phyloP scores from a whole-genome alignment of 2,888 invertebrate species.

The Diplazon laetatorius region DNA sequence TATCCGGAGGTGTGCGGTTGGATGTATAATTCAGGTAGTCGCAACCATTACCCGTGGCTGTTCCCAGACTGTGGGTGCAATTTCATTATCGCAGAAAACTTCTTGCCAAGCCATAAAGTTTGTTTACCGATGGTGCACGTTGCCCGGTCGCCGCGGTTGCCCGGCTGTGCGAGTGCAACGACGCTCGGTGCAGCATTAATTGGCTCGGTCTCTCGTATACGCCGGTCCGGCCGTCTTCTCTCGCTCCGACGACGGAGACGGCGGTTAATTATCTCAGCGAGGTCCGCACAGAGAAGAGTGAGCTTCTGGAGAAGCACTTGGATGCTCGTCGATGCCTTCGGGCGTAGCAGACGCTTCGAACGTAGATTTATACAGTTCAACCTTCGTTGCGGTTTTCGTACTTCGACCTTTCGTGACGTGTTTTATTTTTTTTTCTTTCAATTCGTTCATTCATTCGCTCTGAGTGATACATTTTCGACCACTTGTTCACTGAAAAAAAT shows the following conservation, averaged over 20 bases:
- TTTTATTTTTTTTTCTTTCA: constrained; percentile 7
- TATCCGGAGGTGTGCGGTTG: background rate
- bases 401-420: constrained; percentile 12
- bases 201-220: constrained; percentile 45
- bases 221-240: constrained; percentile 11
- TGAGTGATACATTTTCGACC: too few relatives aligned
- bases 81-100: constrained; percentile 59
- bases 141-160: constrained; percentile 4
- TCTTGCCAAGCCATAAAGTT: constrained; percentile 53
- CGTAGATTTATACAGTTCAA: constrained; percentile 25
- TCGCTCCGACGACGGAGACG: constrained; percentile 40
- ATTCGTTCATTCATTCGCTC: too few relatives aligned
- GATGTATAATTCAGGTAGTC: constrained; percentile 10
- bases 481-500: too few relatives aligned
- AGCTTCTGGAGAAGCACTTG: constrained; percentile 32
- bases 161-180: constrained; percentile 39
- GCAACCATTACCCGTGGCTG: constrained; percentile 13
- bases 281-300: constrained; percentile 14
- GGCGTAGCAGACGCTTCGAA: constrained; percentile 26
- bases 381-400: constrained; percentile 24
- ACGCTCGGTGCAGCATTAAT: constrained; percentile 53
- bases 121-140: constrained; percentile 23
- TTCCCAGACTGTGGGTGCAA: constrained; percentile 29
- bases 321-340: constrained; percentile 54
- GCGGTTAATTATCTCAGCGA: constrained; percentile 58